Evolutionary conservation across 2,888 invertebrate genomes (phyloP).

Genomic region (Morinoia aosen): DNA sequence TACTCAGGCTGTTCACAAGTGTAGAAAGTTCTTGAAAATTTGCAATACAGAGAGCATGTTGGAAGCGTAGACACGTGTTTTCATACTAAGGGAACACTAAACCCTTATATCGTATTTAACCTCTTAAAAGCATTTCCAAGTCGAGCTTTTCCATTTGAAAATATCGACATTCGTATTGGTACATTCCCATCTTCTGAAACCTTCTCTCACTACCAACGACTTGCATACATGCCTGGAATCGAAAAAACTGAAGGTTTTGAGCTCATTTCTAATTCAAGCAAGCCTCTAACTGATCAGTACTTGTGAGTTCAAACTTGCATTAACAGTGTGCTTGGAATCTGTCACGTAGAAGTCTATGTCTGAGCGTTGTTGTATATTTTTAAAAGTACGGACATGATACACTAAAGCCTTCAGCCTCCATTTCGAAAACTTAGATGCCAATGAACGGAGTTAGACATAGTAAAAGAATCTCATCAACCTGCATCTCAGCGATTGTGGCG

Average conservation of each 20-base stretch:
- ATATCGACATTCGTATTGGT: conserved; percentile 31
- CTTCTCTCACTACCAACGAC: conserved; percentile 23
- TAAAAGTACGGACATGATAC: too few species aligned
- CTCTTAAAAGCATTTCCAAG: neutral
- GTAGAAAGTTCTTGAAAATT: neutral
- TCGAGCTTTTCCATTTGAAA: neutral
- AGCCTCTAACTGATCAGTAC: neutral
- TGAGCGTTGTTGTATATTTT: neutral
- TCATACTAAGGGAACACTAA: neutral
- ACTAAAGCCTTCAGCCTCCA: too few species aligned
- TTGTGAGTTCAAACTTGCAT: neutral
- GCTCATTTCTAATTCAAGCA: neutral
- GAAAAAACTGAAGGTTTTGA: neutral
- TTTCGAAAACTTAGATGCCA: too few species aligned
- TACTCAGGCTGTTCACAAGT: neutral
- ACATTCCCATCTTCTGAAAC: neutral
- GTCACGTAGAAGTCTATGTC: neutral
- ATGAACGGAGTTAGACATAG: too few species aligned
- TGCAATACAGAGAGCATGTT: neutral
- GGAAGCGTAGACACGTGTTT: neutral
- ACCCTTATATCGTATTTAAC: neutral
- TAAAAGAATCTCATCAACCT: too few species aligned
- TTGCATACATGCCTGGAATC: neutral
- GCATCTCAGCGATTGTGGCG: too few species aligned
- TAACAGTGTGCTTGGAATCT: neutral